Conservation (phyloP, 2,113 vertebrate genomes). For the Hemiscyllium ocellatum region DNA sequence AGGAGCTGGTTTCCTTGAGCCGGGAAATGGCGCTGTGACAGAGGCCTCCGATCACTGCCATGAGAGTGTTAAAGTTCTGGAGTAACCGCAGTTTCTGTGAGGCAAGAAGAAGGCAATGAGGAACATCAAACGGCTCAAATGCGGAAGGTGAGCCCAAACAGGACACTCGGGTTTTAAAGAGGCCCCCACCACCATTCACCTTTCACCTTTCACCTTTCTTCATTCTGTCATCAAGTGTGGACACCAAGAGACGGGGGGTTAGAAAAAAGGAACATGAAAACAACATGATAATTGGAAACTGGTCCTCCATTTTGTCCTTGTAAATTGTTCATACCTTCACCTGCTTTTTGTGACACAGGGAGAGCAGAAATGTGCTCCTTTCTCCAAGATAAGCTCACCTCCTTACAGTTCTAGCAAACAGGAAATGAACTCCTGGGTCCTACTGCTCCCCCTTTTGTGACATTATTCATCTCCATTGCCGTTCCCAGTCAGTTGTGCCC, state of each 20-base stretch:
- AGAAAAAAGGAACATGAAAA: no score
- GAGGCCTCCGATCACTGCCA: constrained; percentile 81
- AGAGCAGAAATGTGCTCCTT: background rate
- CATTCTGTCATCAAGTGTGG: no score
- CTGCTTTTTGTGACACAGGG: background rate
- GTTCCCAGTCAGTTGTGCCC: no score
- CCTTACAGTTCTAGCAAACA: background rate
- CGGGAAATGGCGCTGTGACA: constrained; percentile 85
- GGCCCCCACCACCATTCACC: background rate
- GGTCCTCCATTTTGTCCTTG: background rate
- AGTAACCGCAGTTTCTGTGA: constrained; percentile 67
- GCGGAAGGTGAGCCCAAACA: background rate
- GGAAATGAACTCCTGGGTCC: background rate
- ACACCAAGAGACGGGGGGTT: no score
- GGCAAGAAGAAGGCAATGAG: background rate
- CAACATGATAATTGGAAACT: no score
- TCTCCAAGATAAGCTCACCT: background rate
- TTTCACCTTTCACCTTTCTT: background rate
- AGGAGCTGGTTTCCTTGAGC: constrained; percentile 76
- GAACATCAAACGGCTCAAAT: background rate
- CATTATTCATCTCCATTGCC: no score
- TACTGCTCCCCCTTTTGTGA: no score
- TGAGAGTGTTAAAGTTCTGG: constrained; percentile 87
- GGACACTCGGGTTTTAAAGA: no score
- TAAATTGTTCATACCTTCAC: background rate